Conservation (phyloP, 2,113 vertebrate species). For the Tachysurus fulvidraco region DNA sequence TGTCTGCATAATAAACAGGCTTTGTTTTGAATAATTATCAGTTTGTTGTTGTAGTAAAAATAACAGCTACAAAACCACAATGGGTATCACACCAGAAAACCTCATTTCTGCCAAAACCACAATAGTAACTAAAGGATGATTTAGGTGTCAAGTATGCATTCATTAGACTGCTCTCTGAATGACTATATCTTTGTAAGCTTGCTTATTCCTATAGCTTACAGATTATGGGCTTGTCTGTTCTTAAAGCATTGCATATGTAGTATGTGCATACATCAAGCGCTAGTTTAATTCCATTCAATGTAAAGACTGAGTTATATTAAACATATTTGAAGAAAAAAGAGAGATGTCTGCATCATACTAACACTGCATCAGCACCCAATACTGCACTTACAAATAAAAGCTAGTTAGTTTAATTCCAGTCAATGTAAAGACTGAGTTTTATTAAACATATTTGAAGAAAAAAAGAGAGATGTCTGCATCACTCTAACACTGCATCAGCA, state of each 20-base stretch:
- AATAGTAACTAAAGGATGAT: neutral
- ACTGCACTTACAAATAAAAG: slow-evolving; percentile 34
- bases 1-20: slow-evolving; percentile 28
- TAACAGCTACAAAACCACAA: slow-evolving; percentile 37
- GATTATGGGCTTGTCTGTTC: neutral
- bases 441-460: neutral
- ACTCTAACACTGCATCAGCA: neutral
- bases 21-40: slow-evolving; percentile 45
- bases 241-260: neutral
- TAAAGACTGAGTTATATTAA: neutral
- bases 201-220: neutral
- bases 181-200: neutral
- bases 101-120: slow-evolving; percentile 12
- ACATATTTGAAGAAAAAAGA: neutral
- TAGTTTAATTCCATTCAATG: neutral
- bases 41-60: slow-evolving; percentile 42
- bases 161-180: neutral
- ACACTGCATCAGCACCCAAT: neutral
- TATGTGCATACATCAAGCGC: neutral
- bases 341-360: neutral
- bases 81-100: neutral
- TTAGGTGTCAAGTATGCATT: slow-evolving; percentile 22
- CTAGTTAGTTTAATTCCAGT: neutral
- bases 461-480: slow-evolving; percentile 17
- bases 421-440: neutral